Conservation (phyloP, 2,888 invertebrate genomes). For the Ecliptopera silaceata region DNA sequence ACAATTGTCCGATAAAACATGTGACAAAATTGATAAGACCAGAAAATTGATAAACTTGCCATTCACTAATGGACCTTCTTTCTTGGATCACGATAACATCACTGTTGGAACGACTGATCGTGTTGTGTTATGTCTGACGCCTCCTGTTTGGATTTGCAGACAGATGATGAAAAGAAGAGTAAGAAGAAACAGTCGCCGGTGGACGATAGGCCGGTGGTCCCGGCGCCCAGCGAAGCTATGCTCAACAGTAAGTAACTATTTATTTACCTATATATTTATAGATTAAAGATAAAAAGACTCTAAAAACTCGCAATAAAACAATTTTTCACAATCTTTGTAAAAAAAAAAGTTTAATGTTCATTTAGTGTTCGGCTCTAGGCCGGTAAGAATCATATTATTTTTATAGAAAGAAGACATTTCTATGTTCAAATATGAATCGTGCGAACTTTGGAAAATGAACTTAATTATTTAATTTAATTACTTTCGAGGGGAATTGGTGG, state of each 20-base stretch:
- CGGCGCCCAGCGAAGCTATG: conserved; percentile 79
- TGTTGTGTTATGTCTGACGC: conserved; percentile 61
- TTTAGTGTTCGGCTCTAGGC: too few species aligned
- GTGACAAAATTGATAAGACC: conserved; percentile 65
- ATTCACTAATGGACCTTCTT: conserved; percentile 9
- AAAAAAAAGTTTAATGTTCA: too few species aligned
- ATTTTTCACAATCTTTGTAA: too few species aligned
- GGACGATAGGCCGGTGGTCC: conserved; percentile 74
- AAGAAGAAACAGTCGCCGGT: conserved; percentile 76
- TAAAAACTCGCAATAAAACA: too few species aligned
- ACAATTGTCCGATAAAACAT: conserved; percentile 64
- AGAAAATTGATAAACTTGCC: conserved; percentile 61
- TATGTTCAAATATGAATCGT: too few species aligned
- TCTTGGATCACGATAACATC: conserved; percentile 28
- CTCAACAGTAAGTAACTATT: conserved; percentile 72
- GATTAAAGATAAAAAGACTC: too few species aligned
- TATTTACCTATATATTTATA: neutral
- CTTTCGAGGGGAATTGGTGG: too few species aligned
- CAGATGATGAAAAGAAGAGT: conserved; percentile 77
- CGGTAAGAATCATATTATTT: too few species aligned
- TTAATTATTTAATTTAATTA: too few species aligned
- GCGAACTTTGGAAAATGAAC: too few species aligned
- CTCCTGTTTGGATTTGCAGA: conserved; percentile 61
- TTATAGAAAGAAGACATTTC: too few species aligned
- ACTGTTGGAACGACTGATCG: conserved; percentile 23